These are phyloP conservation scores for Actias luna DNA, from an alignment of 2,888 invertebrate genomes.

Conservation along the genomic window DNA sequence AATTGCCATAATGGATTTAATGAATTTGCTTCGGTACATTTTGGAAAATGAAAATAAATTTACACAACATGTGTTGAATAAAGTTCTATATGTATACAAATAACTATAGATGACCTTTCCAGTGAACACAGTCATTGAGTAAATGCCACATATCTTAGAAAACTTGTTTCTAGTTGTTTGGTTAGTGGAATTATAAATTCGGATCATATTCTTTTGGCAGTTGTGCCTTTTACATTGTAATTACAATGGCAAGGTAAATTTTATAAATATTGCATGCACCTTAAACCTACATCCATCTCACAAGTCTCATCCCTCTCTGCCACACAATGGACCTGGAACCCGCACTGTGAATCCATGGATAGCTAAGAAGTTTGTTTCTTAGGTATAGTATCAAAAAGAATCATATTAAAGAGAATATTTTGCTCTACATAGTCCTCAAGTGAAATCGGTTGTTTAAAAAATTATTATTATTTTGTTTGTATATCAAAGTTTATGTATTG, in stretches of 20 bases:
- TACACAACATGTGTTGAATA: neutral
- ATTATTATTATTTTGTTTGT: too few species aligned
- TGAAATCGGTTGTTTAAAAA: too few species aligned
- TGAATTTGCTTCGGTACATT: neutral
- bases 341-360: too few species aligned
- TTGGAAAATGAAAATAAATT: constrained; percentile 3
- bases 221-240: neutral
- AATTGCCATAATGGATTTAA: neutral
- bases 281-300: too few species aligned
- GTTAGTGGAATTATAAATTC: constrained; percentile 2
- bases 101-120: neutral
- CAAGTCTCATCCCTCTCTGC: too few species aligned
- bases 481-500: too few species aligned
- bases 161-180: constrained; percentile 14
- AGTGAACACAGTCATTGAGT: neutral
- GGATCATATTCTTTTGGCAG: neutral
- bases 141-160: constrained; percentile 20
- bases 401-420: too few species aligned
- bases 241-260: neutral
- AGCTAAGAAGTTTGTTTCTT: too few species aligned
- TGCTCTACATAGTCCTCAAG: too few species aligned
- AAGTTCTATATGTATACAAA: neutral
- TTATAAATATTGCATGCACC: neutral
- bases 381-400: too few species aligned
- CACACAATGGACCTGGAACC: too few species aligned